Percentiles rank a stretch among this genome's conserved stretches.
phyloP scores from a whole-genome alignment of 2,797 vertebrate species.

The Sphaeramia orbicularis region DNA sequence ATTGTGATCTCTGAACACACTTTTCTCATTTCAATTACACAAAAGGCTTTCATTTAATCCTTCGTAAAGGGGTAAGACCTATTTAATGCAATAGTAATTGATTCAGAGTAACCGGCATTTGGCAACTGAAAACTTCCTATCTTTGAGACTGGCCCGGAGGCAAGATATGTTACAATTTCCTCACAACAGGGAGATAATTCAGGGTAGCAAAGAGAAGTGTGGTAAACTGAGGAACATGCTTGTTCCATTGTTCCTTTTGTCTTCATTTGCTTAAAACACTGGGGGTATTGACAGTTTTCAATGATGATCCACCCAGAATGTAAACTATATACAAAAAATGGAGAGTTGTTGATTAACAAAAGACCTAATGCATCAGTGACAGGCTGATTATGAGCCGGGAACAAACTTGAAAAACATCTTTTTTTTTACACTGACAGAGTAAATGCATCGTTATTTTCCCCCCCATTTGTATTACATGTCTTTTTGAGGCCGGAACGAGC shows the following conservation, averaged over 20 bases:
- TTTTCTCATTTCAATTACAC: slow-evolving; percentile 17
- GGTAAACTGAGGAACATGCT: slow-evolving; percentile 34
- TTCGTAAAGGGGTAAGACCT: not conserved
- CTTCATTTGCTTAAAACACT: slow-evolving; percentile 31
- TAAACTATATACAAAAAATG: slow-evolving; percentile 30
- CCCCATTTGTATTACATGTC: not conserved
- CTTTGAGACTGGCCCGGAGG: slow-evolving; percentile 54
- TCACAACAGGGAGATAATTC: slow-evolving; percentile 46
- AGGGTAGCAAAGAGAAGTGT: slow-evolving; percentile 30
- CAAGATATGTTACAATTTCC: slow-evolving; percentile 76
- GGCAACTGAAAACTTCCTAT: slow-evolving; percentile 69
- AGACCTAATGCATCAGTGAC: slow-evolving; percentile 20
- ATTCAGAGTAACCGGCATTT: slow-evolving; percentile 37
- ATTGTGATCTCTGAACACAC: slow-evolving; percentile 6
- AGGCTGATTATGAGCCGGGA: slow-evolving; percentile 21
- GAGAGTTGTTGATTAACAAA: slow-evolving; percentile 28
- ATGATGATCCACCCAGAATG: slow-evolving; percentile 9
- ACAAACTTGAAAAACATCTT: too few relatives aligned
- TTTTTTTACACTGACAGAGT: too few relatives aligned
- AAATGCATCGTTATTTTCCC: not conserved
- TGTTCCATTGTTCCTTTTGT: slow-evolving; percentile 28
- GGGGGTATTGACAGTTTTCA: slow-evolving; percentile 25
- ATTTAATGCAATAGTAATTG: slow-evolving; percentile 23
- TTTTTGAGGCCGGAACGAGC: not conserved
- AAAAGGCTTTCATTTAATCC: slow-evolving; percentile 21